A percentile compares a stretch with the other conserved stretches of the same genome.
Evolutionary conservation across 2,113 vertebrate genomes (phyloP).

Genomic region (Toxotes jaculatrix): DNA sequence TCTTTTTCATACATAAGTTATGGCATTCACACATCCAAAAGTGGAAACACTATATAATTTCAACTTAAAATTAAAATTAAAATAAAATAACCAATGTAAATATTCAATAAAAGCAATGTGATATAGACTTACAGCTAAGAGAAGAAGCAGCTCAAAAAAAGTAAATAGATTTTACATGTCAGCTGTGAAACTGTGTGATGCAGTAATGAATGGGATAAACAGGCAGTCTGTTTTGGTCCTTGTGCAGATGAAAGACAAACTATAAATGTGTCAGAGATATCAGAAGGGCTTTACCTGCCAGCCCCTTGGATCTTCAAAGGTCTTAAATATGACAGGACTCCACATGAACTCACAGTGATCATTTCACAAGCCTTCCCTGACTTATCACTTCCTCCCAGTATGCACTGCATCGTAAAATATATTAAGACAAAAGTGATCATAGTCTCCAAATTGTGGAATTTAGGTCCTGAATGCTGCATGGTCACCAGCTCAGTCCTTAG

Average conservation of each 20-base stretch:
- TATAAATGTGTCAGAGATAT: conserved; percentile 34
- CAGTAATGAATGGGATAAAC: conserved; percentile 41
- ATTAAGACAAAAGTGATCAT: conserved; percentile 51
- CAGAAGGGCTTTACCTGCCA: conserved; percentile 39
- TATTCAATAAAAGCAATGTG: conserved; percentile 43
- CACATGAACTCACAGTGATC: conserved; percentile 34
- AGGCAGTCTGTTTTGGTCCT: conserved; percentile 54
- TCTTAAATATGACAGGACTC: conserved; percentile 55
- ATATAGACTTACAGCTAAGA: conserved; percentile 36
- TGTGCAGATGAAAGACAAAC: conserved; percentile 50
- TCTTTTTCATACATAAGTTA: conserved; percentile 54
- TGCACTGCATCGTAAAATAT: conserved; percentile 30
- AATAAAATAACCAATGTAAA: conserved; percentile 55
- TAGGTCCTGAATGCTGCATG: conserved; percentile 26
- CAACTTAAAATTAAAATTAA: conserved; percentile 42
- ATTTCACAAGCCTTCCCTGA: conserved; percentile 20
- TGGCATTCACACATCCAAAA: conserved; percentile 48
- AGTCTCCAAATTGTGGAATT: conserved; percentile 40
- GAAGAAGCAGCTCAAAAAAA: conserved; percentile 33
- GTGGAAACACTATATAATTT: conserved; percentile 37
- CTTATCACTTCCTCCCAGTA: conserved; percentile 21
- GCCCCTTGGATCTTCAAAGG: conserved; percentile 22
- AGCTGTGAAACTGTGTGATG: conserved; percentile 46
- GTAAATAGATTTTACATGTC: conserved; percentile 44
- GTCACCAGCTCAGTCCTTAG: conserved; percentile 50